Evolutionary conservation across 2,888 invertebrate species (phyloP).

Genomic region (Diplolepis rosae): DNA sequence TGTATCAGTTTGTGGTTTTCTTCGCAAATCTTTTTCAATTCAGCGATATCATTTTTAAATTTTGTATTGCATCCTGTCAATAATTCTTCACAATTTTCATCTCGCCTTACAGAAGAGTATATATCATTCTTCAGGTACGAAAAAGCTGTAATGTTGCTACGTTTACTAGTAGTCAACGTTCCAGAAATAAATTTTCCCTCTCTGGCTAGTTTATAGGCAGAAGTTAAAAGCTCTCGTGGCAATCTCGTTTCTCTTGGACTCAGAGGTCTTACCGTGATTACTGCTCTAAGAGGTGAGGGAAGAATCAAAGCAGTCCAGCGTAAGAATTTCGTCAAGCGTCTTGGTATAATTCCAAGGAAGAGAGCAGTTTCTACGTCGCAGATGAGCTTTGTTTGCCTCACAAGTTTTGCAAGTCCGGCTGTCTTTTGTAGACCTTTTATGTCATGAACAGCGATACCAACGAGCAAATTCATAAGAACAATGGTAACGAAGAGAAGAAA

Average conservation of each 20-base stretch:
- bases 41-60: constrained; percentile 59
- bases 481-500: constrained; percentile 90
- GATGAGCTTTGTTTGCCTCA: constrained; percentile 89
- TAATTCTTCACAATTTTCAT: constrained; percentile 47
- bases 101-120: constrained; percentile 49
- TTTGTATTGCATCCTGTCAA: constrained; percentile 45
- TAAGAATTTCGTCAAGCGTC: constrained; percentile 82
- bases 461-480: constrained; percentile 88
- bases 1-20: constrained; percentile 64
- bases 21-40: constrained; percentile 63
- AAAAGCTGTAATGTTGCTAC: constrained; percentile 55
- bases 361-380: constrained; percentile 89
- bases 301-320: constrained; percentile 87
- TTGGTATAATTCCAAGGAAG: constrained; percentile 86
- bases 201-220: constrained; percentile 88
- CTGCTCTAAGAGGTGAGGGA: constrained; percentile 87
- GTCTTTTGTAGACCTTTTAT: constrained; percentile 91
- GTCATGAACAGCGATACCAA: constrained; percentile 91
- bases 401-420: constrained; percentile 87
- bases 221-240: constrained; percentile 85
- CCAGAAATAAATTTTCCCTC: constrained; percentile 76
- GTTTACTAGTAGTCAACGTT: constrained; percentile 55
- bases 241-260: constrained; percentile 88
- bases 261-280: constrained; percentile 87
- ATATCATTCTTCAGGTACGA: constrained; percentile 56